These are phyloP conservation scores for Crotalus helleri DNA, from an alignment of 2,113 vertebrate genomes.

Conservation along the genomic window DNA sequence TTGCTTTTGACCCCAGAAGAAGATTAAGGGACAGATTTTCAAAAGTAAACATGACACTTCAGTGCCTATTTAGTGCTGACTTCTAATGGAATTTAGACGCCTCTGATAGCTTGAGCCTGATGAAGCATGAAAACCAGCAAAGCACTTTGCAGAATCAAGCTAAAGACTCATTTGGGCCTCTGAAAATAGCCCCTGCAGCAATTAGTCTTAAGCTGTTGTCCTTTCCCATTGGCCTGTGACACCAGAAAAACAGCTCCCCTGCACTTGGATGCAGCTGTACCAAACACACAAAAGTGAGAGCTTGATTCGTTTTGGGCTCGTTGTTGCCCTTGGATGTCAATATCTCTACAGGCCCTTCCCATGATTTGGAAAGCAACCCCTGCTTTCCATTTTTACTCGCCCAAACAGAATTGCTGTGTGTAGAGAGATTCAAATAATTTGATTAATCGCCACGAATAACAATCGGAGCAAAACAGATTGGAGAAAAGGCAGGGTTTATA, in stretches of 20 bases:
- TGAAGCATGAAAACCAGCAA: constrained; percentile 32
- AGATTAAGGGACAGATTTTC: constrained; percentile 28
- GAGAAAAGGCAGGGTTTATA: not conserved
- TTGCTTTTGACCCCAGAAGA: constrained; percentile 16
- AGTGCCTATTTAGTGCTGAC: constrained; percentile 24
- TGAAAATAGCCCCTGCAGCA: constrained; percentile 4
- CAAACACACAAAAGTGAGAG: not conserved
- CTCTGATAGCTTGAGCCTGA: constrained; percentile 23
- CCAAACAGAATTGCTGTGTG: not conserved
- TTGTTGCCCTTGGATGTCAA: not conserved
- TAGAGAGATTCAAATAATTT: not conserved
- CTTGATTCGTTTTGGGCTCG: not conserved
- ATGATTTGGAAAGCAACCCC: not conserved
- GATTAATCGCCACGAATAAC: not conserved
- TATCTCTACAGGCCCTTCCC: not conserved
- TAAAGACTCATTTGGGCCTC: constrained; percentile 23
- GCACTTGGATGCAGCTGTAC: not conserved
- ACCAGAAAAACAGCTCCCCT: not conserved
- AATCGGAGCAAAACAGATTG: not conserved
- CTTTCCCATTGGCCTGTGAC: not conserved
- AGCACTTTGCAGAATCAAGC: constrained; percentile 28
- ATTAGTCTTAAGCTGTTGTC: constrained; percentile 18
- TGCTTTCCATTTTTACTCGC: not conserved
- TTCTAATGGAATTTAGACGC: constrained; percentile 28
- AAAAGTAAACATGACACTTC: constrained; percentile 37